These are phyloP conservation scores for Lutraria lutraria DNA, from an alignment of 2,888 invertebrate genomes.

Conservation along the genomic window DNA sequence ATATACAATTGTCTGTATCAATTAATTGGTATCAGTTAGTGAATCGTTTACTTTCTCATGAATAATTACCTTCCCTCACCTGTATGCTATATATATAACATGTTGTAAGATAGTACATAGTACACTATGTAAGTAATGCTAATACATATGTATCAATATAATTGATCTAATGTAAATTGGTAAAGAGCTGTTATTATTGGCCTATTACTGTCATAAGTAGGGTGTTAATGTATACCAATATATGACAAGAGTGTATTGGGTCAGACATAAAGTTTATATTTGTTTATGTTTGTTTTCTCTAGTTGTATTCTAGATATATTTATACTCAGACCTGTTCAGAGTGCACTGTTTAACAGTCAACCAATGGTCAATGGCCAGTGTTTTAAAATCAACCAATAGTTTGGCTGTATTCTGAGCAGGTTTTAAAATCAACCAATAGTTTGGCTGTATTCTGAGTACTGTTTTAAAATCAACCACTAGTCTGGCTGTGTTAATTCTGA, in stretches of 20 bases:
- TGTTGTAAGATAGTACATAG: not conserved
- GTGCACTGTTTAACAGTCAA: too few species aligned
- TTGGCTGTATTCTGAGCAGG: too few species aligned
- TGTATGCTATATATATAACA: not conserved
- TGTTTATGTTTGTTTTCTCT: not conserved
- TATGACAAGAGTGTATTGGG: not conserved
- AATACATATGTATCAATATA: slow-evolving; percentile 6
- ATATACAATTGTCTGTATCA: not conserved
- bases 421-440: too few species aligned
- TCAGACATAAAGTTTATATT: slow-evolving; percentile 4
- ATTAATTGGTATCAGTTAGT: not conserved
- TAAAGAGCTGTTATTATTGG: slow-evolving; percentile 27
- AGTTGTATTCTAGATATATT: too few species aligned
- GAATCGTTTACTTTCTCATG: not conserved
- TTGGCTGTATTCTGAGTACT: too few species aligned
- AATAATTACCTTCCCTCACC: not conserved
- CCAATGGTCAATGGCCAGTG: too few species aligned
- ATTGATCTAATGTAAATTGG: slow-evolving; percentile 37
- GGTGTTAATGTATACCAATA: slow-evolving; percentile 15
- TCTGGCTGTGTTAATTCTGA: too few species aligned
- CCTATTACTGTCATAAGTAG: slow-evolving; percentile 28
- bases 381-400: too few species aligned
- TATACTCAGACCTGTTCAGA: too few species aligned
- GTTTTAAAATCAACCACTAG: too few species aligned
- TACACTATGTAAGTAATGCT: not conserved